phyloP scores from a whole-genome alignment of 2,888 invertebrate species.

The Lamproptera curius region DNA sequence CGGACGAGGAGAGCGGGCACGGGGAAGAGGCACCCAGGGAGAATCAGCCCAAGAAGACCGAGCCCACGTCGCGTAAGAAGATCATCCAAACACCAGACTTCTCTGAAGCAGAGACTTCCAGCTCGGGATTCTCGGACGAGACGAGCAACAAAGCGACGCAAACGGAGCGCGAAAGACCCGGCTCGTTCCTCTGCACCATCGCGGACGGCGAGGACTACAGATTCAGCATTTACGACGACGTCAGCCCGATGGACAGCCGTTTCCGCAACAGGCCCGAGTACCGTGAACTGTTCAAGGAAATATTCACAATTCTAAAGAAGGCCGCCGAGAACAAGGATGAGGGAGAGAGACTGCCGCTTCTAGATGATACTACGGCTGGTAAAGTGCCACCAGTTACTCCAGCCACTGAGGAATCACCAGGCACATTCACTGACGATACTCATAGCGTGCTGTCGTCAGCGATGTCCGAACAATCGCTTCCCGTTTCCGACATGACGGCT shows the following conservation, averaged over 20 bases:
- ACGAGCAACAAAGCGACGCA: conserved; percentile 90
- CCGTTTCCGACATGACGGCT: conserved; percentile 82
- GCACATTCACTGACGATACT: conserved; percentile 83
- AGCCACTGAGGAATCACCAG: conserved; percentile 80
- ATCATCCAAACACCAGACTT: conserved; percentile 89
- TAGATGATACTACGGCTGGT: conserved; percentile 80
- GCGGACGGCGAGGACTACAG: conserved; percentile 92
- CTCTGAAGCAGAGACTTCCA: conserved; percentile 91
- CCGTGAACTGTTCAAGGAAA: conserved; percentile 88
- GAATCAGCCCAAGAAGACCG: conserved; percentile 64
- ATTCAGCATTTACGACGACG: conserved; percentile 91
- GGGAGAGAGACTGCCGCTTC: conserved; percentile 84
- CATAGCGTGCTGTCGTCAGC: conserved; percentile 87
- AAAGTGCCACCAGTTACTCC: conserved; percentile 85
- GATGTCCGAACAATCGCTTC: conserved; percentile 84
- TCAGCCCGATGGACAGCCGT: conserved; percentile 86
- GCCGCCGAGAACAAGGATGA: conserved; percentile 91
- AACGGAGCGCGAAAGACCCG: conserved; percentile 86
- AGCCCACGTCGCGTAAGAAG: conserved; percentile 67
- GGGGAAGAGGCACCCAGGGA: conserved; percentile 75
- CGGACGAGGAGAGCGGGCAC: conserved; percentile 81
- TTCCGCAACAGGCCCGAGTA: conserved; percentile 91
- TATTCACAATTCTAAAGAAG: conserved; percentile 89
- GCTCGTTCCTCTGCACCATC: conserved; percentile 90
- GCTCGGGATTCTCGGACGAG: conserved; percentile 91